Conservation (phyloP, 2,797 vertebrate genomes). For the Acipenser ruthenus region DNA sequence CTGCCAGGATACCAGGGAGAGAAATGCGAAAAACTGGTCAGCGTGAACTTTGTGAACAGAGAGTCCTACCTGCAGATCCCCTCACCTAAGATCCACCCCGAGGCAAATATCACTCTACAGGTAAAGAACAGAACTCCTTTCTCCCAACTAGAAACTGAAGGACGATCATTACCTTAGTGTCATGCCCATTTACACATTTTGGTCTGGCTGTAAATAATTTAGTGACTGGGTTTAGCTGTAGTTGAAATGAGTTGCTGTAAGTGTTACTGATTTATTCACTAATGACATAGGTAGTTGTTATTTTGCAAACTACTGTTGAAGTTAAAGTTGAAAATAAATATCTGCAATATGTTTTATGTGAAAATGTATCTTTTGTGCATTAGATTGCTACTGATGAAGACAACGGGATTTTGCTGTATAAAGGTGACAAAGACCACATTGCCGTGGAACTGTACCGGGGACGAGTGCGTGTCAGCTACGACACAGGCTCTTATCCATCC, state of each 20-base stretch:
- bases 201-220: too few relatives aligned
- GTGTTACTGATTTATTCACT: too few relatives aligned
- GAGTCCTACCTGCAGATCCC: slow-evolving; percentile 89
- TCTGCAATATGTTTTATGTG: too few relatives aligned
- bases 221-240: too few relatives aligned
- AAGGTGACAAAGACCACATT: slow-evolving; percentile 86
- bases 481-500: slow-evolving; percentile 82
- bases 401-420: slow-evolving; percentile 88
- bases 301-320: background rate
- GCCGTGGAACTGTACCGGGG: slow-evolving; percentile 89
- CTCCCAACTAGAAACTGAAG: too few relatives aligned
- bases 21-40: slow-evolving; percentile 83
- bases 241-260: background rate
- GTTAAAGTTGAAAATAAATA: background rate
- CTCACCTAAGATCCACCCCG: slow-evolving; percentile 68
- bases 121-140: slow-evolving; percentile 45
- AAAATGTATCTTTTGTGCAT: too few relatives aligned
- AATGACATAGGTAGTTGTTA: background rate
- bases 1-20: slow-evolving; percentile 85
- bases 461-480: slow-evolving; percentile 89
- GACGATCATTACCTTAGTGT: too few relatives aligned
- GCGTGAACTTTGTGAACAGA: slow-evolving; percentile 88
- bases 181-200: too few relatives aligned
- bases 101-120: slow-evolving; percentile 93
- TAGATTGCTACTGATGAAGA: slow-evolving; percentile 95